Conservation (phyloP, 2,797 vertebrate genomes). For the Onychomys arenicola region DNA sequence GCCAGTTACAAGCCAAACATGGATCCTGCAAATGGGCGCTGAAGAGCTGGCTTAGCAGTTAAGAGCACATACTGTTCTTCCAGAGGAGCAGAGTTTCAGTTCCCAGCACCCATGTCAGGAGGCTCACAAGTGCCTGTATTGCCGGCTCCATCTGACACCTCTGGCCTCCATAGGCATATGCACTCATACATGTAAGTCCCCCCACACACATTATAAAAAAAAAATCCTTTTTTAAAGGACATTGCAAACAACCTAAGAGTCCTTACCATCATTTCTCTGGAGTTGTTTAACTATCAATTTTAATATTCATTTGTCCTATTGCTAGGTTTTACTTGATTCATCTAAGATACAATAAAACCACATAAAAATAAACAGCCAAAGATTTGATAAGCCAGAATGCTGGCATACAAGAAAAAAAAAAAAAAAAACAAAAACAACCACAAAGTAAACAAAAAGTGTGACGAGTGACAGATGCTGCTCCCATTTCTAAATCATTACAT, state of each 20-base stretch:
- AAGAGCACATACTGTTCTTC: not conserved
- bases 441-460: not conserved
- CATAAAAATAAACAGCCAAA: slow-evolving; percentile 18
- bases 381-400: not conserved
- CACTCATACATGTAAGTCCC: not conserved
- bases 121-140: not conserved
- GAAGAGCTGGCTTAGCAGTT: not conserved
- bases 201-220: not conserved
- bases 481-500: not conserved
- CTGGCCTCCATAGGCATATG: not conserved
- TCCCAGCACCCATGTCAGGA: not conserved
- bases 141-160: not conserved
- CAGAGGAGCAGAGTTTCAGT: not conserved
- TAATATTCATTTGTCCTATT: slow-evolving; percentile 26
- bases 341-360: slow-evolving; percentile 28
- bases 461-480: not conserved
- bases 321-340: slow-evolving; percentile 16
- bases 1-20: not conserved
- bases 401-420: not conserved
- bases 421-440: not conserved
- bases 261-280: slow-evolving; percentile 34
- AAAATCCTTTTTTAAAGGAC: not conserved
- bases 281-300: slow-evolving; percentile 1
- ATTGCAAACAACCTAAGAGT: slow-evolving; percentile 20
- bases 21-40: not conserved